Evolutionary conservation across 2,113 vertebrate species (phyloP).

Genomic region (Eubucco bourcierii): DNA sequence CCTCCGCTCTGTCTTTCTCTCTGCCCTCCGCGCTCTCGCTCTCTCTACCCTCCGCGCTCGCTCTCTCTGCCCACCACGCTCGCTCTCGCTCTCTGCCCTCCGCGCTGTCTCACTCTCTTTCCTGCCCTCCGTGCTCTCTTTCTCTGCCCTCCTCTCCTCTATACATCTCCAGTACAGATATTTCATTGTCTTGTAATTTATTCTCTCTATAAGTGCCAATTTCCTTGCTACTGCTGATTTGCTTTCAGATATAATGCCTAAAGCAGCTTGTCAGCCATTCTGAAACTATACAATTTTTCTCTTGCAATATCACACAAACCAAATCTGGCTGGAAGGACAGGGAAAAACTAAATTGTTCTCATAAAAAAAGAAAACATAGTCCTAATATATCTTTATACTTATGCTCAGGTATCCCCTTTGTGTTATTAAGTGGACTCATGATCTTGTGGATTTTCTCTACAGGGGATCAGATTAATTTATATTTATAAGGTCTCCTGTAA

Average conservation of each 20-base stretch:
- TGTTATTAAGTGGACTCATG: slow-evolving; percentile 50
- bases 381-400: slow-evolving; percentile 56
- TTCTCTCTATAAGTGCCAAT: slow-evolving; percentile 61
- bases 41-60: too few species aligned
- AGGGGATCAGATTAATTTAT: slow-evolving; percentile 44
- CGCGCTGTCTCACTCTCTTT: background rate
- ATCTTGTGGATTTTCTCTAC: slow-evolving; percentile 46
- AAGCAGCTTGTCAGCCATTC: slow-evolving; percentile 42
- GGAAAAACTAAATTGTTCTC: slow-evolving; percentile 51
- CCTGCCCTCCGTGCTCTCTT: background rate
- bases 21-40: too few species aligned
- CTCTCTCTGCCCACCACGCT: too few species aligned
- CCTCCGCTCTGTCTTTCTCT: too few species aligned
- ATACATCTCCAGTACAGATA: slow-evolving; percentile 35
- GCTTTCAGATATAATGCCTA: slow-evolving; percentile 64
- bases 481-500: slow-evolving; percentile 34
- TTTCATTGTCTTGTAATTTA: slow-evolving; percentile 63
- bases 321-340: slow-evolving; percentile 26
- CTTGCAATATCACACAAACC: slow-evolving; percentile 22
- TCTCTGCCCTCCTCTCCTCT: background rate
- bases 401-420: slow-evolving; percentile 32
- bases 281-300: slow-evolving; percentile 32
- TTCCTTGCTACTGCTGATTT: slow-evolving; percentile 46
- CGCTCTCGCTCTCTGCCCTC: background rate
- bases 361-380: slow-evolving; percentile 50